Percentiles rank a stretch among this genome's conserved stretches.
Conservation (phyloP, 1,140 invertebrate species). For the Rhopalosiphum maidis region DNA sequence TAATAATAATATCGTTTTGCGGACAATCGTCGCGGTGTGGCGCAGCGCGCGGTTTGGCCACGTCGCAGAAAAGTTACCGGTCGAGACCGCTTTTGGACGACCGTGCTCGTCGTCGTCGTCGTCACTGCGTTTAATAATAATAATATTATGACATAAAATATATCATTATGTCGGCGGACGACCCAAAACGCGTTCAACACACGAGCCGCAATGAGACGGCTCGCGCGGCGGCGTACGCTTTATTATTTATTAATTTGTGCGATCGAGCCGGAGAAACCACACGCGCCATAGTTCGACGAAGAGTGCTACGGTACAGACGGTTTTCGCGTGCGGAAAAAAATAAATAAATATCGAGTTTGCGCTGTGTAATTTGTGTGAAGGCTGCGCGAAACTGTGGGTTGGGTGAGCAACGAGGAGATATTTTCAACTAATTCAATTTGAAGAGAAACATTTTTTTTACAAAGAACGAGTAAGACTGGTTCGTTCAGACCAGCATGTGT, state of each 20-base stretch:
- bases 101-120: too few relatives aligned
- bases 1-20: conserved; percentile 16
- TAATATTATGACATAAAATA: background rate
- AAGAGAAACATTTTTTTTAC: background rate
- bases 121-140: background rate
- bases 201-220: background rate
- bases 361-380: background rate
- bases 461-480: conserved; percentile 40
- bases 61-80: background rate
- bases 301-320: background rate
- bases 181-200: background rate
- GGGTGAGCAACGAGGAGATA: background rate
- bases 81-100: background rate
- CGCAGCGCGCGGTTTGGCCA: background rate
- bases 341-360: background rate
- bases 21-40: background rate
- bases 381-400: too few relatives aligned
- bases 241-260: background rate
- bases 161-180: background rate
- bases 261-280: background rate
- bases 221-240: too few relatives aligned
- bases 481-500: background rate
- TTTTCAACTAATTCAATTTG: background rate
- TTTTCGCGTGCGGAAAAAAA: background rate
- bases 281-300: background rate